These are phyloP conservation scores for Amblyraja radiata DNA, from an alignment of 2,797 vertebrate genomes.

Conservation along the genomic window DNA sequence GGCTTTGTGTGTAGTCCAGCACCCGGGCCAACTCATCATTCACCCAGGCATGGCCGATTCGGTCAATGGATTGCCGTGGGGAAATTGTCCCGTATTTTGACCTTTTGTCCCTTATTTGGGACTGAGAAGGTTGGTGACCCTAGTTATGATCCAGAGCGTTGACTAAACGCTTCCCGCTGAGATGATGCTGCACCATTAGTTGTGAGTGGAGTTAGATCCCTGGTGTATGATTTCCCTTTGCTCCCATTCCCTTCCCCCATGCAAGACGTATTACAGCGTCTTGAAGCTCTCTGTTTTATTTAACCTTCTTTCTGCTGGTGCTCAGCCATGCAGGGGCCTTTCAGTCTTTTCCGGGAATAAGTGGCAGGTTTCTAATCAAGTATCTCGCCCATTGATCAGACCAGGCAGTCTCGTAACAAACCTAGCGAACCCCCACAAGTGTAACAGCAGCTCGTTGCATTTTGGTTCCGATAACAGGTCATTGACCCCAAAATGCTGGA, in stretches of 20 bases:
- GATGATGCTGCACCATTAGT: constrained; percentile 48
- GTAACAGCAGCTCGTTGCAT: no score
- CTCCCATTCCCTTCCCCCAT: constrained; percentile 42
- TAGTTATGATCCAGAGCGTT: no score
- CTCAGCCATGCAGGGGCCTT: neutral
- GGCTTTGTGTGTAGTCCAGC: no score
- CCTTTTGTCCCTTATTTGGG: no score
- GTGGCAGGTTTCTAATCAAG: constrained; percentile 1
- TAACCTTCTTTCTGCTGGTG: constrained; percentile 43
- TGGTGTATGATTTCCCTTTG: neutral
- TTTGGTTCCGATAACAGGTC: no score
- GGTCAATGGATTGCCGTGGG: no score
- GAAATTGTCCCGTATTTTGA: no score
- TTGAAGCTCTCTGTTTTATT: neutral
- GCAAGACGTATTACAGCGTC: constrained; percentile 52
- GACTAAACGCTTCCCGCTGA: constrained; percentile 40
- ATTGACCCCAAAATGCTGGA: no score
- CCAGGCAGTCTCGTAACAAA: neutral
- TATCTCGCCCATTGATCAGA: neutral
- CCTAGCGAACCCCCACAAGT: no score
- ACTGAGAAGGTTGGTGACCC: no score
- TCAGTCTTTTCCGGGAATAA: neutral
- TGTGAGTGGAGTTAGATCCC: constrained; percentile 47
- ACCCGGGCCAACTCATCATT: no score
- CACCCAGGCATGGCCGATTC: no score